Base-by-base conservation (phyloP, 2,888 invertebrate species). In the Aromia moschata region DNA sequence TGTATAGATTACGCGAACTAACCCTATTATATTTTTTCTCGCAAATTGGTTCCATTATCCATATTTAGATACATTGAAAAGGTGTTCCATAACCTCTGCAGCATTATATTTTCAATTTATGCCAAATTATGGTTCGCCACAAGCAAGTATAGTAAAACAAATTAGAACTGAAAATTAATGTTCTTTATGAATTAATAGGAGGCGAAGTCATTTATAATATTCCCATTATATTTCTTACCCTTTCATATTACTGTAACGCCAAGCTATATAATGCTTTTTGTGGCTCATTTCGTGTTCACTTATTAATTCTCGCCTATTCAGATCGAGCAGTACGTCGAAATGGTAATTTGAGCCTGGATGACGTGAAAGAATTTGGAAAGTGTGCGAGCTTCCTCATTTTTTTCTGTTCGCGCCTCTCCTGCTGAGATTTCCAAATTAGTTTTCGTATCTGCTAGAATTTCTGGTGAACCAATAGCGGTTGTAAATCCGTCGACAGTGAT, bases 131-230 rank as follows among this genome's bases (percentile, higher is more conserved):
- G 18, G 10, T 49, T 25, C n/a, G n/a, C 17, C 33, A 18, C 38
- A 49, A 25, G 37, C 38, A 49, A 49, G 25, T 49, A 49, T 49
- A 49, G 38, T 38, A 38, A 49, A 38, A 25, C 25, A 49, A 38
- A 49, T 49, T 49, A 25, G 14, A 18, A 18, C 7, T 15, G 20
- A 33, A 49, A 49, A 49, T 49, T 49, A 38, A 38, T 38, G 20
- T 37, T 49, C 49, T 37, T 25, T 49, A 20, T 38, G 11, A 33
- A 18, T 47, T n/a, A 36, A 36, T 30, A n/a, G 31, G 31, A 46
- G 11, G 46, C 17, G 18, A 36, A 47, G 3, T 17, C 17, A 16
- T 36, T 36, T 47, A 47, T 33, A 11, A 36, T 9, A 40, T 40
- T 25, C 25, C 36, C 33, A 16, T 16, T 33, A 36, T 47, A 33